Evolutionary conservation across 2,797 vertebrate genomes (phyloP).

Genomic region (Etheostoma nigrum): DNA sequence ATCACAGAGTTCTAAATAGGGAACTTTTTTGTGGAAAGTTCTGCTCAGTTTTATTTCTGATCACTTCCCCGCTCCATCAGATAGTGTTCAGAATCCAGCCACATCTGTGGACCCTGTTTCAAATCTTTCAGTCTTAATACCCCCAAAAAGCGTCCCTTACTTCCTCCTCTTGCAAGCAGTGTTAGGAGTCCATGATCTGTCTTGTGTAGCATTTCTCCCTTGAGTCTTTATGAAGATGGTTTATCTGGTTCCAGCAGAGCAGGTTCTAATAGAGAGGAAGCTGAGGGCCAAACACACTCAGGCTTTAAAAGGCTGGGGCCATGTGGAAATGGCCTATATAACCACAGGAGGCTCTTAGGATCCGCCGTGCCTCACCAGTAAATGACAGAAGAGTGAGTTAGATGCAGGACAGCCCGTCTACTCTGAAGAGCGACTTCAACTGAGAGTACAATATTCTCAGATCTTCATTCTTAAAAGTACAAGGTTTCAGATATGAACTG

Average conservation of each 20-base stretch:
- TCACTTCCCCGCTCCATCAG: slow-evolving; percentile 63
- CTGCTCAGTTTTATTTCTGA: slow-evolving; percentile 66
- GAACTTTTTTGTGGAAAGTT: slow-evolving; percentile 55
- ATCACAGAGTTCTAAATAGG: slow-evolving; percentile 72
- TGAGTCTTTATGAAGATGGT: slow-evolving; percentile 64
- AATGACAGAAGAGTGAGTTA: slow-evolving; percentile 66
- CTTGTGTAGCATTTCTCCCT: slow-evolving; percentile 58
- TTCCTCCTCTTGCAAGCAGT: slow-evolving; percentile 47
- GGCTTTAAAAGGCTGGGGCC: slow-evolving; percentile 70
- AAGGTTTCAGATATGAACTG: slow-evolving; percentile 27
- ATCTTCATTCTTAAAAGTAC: slow-evolving; percentile 14
- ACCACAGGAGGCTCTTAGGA: slow-evolving; percentile 75
- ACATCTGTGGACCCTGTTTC: slow-evolving; percentile 71
- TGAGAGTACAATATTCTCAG: slow-evolving; percentile 27
- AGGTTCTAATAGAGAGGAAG: slow-evolving; percentile 78
- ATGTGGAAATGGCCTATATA: slow-evolving; percentile 76
- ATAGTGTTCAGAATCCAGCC: slow-evolving; percentile 58
- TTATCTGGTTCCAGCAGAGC: slow-evolving; percentile 77
- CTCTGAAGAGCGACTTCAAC: slow-evolving; percentile 36
- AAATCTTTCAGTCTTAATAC: slow-evolving; percentile 61
- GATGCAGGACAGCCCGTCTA: slow-evolving; percentile 55
- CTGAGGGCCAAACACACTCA: slow-evolving; percentile 73
- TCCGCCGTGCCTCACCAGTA: slow-evolving; percentile 57
- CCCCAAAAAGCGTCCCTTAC: slow-evolving; percentile 52
- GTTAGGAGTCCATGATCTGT: slow-evolving; percentile 50